Evolutionary conservation across 2,113 vertebrate genomes (phyloP).

Genomic region (Pteruthius melanotis): DNA sequence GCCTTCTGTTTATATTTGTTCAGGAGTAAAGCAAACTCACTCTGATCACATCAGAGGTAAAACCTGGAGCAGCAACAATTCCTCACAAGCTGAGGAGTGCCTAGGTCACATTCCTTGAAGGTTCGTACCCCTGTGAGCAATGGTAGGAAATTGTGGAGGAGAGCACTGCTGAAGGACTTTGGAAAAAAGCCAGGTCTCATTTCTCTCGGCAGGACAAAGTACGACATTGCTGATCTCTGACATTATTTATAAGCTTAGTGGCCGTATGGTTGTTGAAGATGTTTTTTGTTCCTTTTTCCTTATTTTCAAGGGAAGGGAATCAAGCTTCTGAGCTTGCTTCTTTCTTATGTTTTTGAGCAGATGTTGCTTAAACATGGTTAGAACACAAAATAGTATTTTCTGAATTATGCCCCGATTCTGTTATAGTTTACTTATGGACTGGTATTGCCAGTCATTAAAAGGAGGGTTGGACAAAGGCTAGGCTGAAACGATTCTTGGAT

Average conservation of each 20-base stretch:
- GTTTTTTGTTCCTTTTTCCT: neutral
- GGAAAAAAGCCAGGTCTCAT: neutral
- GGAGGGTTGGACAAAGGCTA: neutral
- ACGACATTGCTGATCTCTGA: neutral
- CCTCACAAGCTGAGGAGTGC: rapidly evolving
- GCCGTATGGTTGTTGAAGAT: neutral
- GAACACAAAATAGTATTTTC: neutral
- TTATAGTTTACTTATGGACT: neutral
- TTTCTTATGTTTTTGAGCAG: neutral
- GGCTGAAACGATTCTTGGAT: neutral
- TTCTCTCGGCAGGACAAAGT: neutral
- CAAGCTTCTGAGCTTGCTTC: neutral
- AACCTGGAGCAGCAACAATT: neutral
- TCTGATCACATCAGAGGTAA: neutral
- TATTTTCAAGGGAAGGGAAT: neutral
- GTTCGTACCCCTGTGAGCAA: neutral
- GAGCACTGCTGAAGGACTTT: neutral
- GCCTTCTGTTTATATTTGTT: neutral
- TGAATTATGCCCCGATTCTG: neutral
- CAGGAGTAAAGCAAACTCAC: neutral
- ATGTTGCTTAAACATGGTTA: neutral
- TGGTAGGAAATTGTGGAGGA: neutral
- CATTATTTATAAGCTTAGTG: neutral
- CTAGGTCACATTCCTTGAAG: neutral
- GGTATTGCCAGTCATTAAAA: neutral